These are phyloP conservation scores for Branchinecta sandiegonensis DNA, from an alignment of 2,888 invertebrate genomes.

Conservation along the genomic window DNA sequence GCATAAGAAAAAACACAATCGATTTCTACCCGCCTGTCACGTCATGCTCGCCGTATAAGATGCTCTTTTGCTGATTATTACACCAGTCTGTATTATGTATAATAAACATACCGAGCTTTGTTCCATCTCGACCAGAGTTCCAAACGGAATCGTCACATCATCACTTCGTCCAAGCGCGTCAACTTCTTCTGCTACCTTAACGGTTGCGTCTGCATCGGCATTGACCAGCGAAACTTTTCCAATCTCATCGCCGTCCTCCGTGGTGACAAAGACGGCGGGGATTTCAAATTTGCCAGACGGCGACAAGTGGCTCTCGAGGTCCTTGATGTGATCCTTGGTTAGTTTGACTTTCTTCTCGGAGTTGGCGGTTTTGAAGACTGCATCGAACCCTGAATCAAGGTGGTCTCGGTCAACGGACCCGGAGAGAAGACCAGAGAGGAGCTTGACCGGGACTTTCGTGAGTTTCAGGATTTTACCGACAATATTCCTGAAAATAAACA, in stretches of 20 bases:
- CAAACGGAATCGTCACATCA: constrained; percentile 12
- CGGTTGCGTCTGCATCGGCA: neutral
- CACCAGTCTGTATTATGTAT: too few relatives aligned
- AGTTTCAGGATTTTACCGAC: too few relatives aligned
- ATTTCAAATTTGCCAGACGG: constrained; percentile 1
- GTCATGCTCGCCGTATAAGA: too few relatives aligned
- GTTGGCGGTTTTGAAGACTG: neutral
- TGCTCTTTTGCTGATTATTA: too few relatives aligned
- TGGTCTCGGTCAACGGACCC: too few relatives aligned
- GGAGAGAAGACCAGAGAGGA: too few relatives aligned
- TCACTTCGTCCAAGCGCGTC: constrained; percentile 11
- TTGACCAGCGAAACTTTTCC: neutral
- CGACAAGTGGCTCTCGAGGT: neutral
- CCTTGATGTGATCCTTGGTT: neutral
- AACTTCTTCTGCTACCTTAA: constrained; percentile 6
- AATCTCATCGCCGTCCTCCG: neutral
- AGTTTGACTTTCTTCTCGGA: neutral
- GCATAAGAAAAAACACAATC: too few relatives aligned
- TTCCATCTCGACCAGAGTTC: constrained; percentile 4
- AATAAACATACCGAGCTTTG: too few relatives aligned
- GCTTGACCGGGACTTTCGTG: too few relatives aligned
- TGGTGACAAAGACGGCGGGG: constrained; percentile 9
- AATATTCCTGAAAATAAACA: too few relatives aligned
- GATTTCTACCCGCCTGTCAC: too few relatives aligned
- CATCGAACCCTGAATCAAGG: neutral